Conservation (phyloP, 1,140 invertebrate species). For the Contarinia nasturtii region DNA sequence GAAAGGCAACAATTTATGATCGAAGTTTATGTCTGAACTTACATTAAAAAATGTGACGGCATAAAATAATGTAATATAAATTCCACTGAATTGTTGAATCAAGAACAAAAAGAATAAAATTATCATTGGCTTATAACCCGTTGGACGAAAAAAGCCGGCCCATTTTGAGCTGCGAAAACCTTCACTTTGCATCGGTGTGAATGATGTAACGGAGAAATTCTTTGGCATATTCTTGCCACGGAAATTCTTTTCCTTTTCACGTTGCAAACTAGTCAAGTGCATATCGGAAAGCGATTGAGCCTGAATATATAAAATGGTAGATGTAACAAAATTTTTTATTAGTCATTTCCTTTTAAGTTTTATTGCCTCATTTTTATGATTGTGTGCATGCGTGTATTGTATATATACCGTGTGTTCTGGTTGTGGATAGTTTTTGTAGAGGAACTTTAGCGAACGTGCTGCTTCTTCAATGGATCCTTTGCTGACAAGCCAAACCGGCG, state of each 20-base stretch:
- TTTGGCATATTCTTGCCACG: constrained; percentile 10
- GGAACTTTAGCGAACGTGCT: constrained; percentile 27
- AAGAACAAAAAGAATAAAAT: constrained; percentile 34
- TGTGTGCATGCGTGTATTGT: no score
- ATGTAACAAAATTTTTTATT: background rate
- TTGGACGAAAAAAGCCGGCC: constrained; percentile 28
- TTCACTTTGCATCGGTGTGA: constrained; percentile 16
- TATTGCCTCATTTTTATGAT: no score
- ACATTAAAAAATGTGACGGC: constrained; percentile 40
- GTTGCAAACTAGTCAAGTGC: constrained; percentile 20
- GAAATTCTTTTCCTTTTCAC: constrained; percentile 20
- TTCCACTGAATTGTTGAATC: constrained; percentile 40
- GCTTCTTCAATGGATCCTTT: constrained; percentile 33
- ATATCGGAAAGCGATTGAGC: constrained; percentile 15
- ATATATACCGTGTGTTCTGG: constrained; percentile 14
- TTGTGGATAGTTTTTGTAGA: constrained; percentile 20
- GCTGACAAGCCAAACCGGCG: constrained; percentile 39
- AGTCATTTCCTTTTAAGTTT: no score
- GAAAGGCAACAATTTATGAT: no score
- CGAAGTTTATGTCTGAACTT: constrained; percentile 5
- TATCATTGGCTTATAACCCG: constrained; percentile 35
- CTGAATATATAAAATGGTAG: constrained; percentile 1
- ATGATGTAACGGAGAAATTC: constrained; percentile 9
- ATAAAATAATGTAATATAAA: constrained; percentile 50
- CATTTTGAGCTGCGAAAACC: constrained; percentile 13